Conservation (phyloP, 2,797 vertebrate genomes). For the Clarias laeviceps region DNA sequence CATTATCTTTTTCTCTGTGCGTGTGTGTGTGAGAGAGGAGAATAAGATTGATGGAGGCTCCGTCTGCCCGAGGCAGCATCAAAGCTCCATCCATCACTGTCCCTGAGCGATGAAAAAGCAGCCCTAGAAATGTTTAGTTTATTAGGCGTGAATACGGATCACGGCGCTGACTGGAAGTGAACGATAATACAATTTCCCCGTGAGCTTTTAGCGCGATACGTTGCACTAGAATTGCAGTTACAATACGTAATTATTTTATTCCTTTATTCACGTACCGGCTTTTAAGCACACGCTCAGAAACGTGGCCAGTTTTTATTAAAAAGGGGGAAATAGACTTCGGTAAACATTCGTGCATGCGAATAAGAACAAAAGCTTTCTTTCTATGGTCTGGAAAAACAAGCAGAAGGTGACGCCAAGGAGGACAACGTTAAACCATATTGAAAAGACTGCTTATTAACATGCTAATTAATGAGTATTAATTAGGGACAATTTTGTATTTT, state of each 20-base stretch:
- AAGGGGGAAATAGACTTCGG: neutral
- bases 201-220: neutral
- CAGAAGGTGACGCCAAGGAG: too few species aligned
- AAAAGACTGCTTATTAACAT: neutral
- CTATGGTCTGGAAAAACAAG: neutral
- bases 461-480: neutral
- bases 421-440: neutral
- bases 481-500: neutral
- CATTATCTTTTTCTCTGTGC: neutral
- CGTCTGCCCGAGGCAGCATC: conserved; percentile 47
- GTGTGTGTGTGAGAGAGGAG: conserved; percentile 21
- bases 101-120: conserved; percentile 40
- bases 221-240: neutral
- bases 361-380: neutral
- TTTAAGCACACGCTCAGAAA: neutral
- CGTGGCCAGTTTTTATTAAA: neutral
- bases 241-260: neutral
- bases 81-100: conserved; percentile 54
- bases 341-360: neutral
- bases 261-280: neutral
- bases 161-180: neutral
- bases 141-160: conserved; percentile 22
- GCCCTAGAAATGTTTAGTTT: conserved; percentile 32
- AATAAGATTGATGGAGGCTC: conserved; percentile 47
- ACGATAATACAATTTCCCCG: neutral